Evolutionary conservation across 2,113 vertebrate species (phyloP).

Genomic region (Spilogale gracilis): DNA sequence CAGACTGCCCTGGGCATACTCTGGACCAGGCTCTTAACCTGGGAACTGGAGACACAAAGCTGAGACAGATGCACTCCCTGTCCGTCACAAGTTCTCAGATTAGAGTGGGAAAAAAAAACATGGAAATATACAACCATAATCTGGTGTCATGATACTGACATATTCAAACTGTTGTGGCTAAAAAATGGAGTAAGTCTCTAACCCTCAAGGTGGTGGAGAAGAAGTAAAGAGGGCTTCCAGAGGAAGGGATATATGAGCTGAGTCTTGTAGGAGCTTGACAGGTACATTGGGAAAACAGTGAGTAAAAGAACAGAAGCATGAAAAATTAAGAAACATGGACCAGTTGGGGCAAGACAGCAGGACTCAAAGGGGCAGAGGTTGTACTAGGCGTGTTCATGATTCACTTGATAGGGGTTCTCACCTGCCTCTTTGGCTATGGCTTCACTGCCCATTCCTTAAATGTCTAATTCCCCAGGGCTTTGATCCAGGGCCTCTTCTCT

Average conservation of each 20-base stretch:
- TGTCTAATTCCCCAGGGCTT: not conserved
- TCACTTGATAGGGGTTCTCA: not conserved
- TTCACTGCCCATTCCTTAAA: conserved; percentile 31
- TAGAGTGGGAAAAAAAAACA: conserved; percentile 30
- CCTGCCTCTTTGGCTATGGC: not conserved
- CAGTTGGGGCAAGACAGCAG: not conserved
- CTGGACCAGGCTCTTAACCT: not conserved
- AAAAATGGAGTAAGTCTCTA: conserved; percentile 24
- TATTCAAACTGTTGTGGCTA: not conserved
- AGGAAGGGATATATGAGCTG: conserved; percentile 35
- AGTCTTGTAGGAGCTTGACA: not conserved
- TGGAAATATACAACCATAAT: not conserved
- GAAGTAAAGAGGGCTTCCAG: conserved; percentile 32
- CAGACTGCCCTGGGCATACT: not conserved
- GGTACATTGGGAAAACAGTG: conserved; percentile 37
- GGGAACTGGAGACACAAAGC: not conserved
- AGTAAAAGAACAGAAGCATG: conserved; percentile 47
- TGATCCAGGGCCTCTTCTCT: conserved; percentile 29
- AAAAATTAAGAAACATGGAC: conserved; percentile 50
- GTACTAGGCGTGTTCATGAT: not conserved
- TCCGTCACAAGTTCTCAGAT: conserved; percentile 39
- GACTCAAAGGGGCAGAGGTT: conserved; percentile 2
- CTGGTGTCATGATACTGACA: not conserved
- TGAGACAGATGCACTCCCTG: not conserved
- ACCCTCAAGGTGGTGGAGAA: conserved; percentile 26